Evolutionary conservation across 1,140 invertebrate species (phyloP), one percentile per base, ranked within the genome.

Genomic region (Caenorhabditis remanei): DNA sequence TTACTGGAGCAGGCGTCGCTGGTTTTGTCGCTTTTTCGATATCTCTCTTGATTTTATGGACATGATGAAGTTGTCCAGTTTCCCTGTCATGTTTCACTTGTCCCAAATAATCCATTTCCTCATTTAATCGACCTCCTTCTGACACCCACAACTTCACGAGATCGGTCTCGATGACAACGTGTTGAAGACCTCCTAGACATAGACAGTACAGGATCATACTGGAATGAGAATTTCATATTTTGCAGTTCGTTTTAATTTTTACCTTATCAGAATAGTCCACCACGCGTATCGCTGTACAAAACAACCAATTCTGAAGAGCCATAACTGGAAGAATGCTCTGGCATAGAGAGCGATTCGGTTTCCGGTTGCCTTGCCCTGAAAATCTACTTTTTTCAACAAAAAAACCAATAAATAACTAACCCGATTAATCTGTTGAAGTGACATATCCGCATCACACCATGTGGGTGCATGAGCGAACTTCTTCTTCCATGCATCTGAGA

Each of bases 391-490:
- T 32, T 4, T 48, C 2, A 5, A 0, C 2, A 82, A 55, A n/a
- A 50, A 50, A 55, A 4, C 5, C 4, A 7, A n/a, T 40, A 16
- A 11, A 4, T 75, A 8, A 48, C 83, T 53, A 87, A 91, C 91
- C 46, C 87, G 63, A 53, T 92, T 89, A 50, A 92, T 92, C 58
- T 92, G 91, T 84, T 93, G 92, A 40, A 92, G 46, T 53, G 87
- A 90, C 90, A 92, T 91, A 67, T 92, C 91, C 14, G 91, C 91
- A 89, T 92, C 91, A 85, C 91, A 93, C 91, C 91, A 92, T 32
- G 91, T 93, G 8, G 91, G 91, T 84, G 92, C 90, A 32, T 92
- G 88, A 11, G 88, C 41, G 83, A 93, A 92, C 71, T 92, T 92
- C 55, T 91, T 87, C 50, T 89, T 90, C 91, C 91, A 92, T 83